Evolutionary conservation across 2,888 invertebrate genomes (phyloP).

Genomic region (Uloborus plumipes): DNA sequence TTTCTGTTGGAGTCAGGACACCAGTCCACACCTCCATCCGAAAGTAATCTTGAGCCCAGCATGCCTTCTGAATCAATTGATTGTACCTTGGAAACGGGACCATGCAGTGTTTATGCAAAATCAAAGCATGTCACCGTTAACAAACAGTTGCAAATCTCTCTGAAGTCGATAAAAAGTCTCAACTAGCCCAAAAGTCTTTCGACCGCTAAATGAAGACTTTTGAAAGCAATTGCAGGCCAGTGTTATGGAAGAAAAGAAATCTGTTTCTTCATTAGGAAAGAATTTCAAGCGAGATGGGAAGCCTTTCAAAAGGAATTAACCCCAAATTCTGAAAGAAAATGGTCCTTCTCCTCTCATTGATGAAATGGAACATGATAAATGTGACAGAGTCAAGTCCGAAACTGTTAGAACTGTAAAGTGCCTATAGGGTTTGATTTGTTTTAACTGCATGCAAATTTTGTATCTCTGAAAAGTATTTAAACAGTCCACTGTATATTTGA

Average conservation of each 20-base stretch:
- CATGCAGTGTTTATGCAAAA: constrained; percentile 46
- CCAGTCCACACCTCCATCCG: constrained; percentile 68
- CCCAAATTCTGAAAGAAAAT: constrained; percentile 18
- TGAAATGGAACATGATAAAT: constrained; percentile 51
- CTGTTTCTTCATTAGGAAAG: constrained; percentile 27
- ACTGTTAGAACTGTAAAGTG: no score
- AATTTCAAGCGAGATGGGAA: constrained; percentile 12
- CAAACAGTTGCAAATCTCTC: constrained; percentile 54
- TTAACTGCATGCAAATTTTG: no score
- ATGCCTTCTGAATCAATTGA: constrained; percentile 33
- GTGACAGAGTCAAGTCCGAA: no score
- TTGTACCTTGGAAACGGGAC: constrained; percentile 38
- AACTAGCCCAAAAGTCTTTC: constrained; percentile 80
- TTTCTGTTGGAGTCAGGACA: constrained; percentile 78
- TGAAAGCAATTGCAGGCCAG: constrained; percentile 79
- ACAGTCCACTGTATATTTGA: no score
- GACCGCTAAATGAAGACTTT: constrained; percentile 88
- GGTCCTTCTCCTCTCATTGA: constrained; percentile 26
- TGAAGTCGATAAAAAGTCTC: constrained; percentile 43
- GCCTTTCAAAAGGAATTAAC: background rate
- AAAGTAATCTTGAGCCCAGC: constrained; percentile 49
- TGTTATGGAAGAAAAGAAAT: constrained; percentile 30
- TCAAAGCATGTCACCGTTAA: constrained; percentile 48
- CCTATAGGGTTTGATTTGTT: no score
- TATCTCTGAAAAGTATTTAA: no score